Evolutionary conservation across 2,113 vertebrate species (phyloP).

Genomic region (Nothoprocta perdicaria): DNA sequence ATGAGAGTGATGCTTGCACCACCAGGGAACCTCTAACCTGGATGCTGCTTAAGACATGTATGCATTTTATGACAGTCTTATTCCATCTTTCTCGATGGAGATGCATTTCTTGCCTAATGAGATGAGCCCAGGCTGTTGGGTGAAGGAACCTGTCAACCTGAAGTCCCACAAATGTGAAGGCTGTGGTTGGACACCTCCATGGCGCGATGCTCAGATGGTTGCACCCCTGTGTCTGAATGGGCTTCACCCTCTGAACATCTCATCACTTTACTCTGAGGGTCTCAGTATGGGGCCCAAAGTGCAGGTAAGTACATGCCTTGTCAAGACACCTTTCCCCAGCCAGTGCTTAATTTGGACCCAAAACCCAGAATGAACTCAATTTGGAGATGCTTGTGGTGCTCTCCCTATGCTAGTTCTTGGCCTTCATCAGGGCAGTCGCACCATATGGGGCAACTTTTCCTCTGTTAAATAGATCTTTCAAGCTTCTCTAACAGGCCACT

Average conservation of each 20-base stretch:
- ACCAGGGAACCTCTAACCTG: not conserved
- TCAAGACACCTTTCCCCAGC: not conserved
- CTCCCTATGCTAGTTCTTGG: not conserved
- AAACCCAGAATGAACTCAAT: not conserved
- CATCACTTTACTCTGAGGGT: fast-evolving
- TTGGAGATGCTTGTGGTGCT: not conserved
- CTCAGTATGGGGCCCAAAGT: not conserved
- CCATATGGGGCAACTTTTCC: not conserved
- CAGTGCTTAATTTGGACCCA: not conserved
- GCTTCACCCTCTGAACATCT: not conserved
- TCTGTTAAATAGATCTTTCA: not conserved
- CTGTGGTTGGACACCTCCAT: not conserved
- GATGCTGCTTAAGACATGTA: not conserved
- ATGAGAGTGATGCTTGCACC: fast-evolving
- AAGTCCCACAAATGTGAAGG: not conserved
- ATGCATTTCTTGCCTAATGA: not conserved
- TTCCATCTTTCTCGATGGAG: not conserved
- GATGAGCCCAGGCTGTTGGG: not conserved
- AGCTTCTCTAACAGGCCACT: not conserved
- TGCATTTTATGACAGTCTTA: not conserved
- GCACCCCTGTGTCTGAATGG: not conserved
- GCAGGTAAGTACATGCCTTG: not conserved
- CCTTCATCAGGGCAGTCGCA: not conserved
- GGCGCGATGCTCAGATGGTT: fast-evolving
- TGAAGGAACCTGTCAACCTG: not conserved